Evolutionary conservation across 2,113 vertebrate species (phyloP), one percentile per base, ranked within the genome.

Genomic region (Cebidichthys violaceus): DNA sequence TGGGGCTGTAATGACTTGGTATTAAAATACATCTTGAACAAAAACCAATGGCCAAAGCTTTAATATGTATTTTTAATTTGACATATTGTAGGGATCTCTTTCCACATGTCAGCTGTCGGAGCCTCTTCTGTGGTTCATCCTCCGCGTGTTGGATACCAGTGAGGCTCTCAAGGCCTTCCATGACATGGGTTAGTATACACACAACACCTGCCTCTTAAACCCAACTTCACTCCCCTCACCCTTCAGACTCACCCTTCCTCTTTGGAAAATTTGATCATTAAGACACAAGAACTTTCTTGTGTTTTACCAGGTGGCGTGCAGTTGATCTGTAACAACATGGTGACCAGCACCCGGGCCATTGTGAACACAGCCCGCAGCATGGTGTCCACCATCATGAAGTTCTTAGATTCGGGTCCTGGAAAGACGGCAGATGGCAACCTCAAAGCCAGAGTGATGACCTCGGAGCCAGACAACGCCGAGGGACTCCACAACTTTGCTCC

Each of bases 361-460:
- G 98, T 99, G 82, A 99, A 99, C 93, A 99, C 98, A 35, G 98
- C 98, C 8, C 97, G 98, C 91, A 99, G 98, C 88, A 99, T 99
- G 98, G 98, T 99, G 75, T 99, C 98, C 27, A 99, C 98, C 75
- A 99, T 99, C 89, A 99, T 99, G 98, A 99, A 99, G 92, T 99
- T 99, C 90, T 95, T 99, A 74, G 98, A 99, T 86, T 98, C 96
- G 20, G 97, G 98, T 37, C 98, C 97, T 2, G 98, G 97, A 82
- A 99, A 99, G 93, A 90, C 96, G 0, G 92, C 96, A 13, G 98
- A 99, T 1, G 98, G 97, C 82, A 98, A 95, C 93, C 94, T 99
- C 80, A 99, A 99, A 93, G 96, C 97, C 85, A 93, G 98, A 87
- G 97, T 99, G 59, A 95, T 99, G 4, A 97, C 98, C 29, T 99